These are phyloP conservation scores for Nebria brevicollis DNA, from an alignment of 2,888 invertebrate species.

Conservation along the genomic window DNA sequence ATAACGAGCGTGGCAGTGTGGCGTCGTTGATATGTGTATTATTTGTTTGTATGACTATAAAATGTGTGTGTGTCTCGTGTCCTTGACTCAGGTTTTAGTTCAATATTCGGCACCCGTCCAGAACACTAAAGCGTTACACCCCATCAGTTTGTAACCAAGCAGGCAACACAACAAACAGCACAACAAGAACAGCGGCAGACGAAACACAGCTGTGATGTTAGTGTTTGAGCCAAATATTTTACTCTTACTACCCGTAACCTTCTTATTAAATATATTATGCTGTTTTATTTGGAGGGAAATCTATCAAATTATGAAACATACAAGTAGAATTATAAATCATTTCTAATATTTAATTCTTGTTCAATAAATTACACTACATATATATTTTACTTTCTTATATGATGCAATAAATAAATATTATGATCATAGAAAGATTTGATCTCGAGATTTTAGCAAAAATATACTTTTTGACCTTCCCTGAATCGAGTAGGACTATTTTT, in stretches of 20 bases:
- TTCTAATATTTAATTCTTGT: no score
- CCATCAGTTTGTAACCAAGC: neutral
- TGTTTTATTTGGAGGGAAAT: no score
- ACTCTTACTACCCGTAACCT: neutral
- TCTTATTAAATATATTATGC: neutral
- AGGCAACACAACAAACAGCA: neutral
- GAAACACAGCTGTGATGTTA: neutral
- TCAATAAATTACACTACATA: no score
- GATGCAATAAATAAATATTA: no score
- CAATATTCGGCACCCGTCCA: constrained; percentile 1
- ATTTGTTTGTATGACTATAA: neutral
- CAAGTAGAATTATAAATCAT: no score
- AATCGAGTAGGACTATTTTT: no score
- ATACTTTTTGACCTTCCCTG: no score
- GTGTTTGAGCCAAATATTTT: neutral
- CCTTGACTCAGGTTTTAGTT: constrained; percentile 1
- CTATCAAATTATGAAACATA: no score
- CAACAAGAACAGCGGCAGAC: neutral
- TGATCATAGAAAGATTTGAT: no score
- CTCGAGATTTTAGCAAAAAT: no score
- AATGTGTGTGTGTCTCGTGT: neutral
- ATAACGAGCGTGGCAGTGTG: neutral
- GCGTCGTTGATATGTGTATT: neutral
- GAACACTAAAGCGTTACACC: neutral
- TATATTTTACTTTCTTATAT: no score